These are phyloP conservation scores for Cyrtonyx montezumae DNA, from an alignment of 2,113 vertebrate genomes.

Conservation along the genomic window DNA sequence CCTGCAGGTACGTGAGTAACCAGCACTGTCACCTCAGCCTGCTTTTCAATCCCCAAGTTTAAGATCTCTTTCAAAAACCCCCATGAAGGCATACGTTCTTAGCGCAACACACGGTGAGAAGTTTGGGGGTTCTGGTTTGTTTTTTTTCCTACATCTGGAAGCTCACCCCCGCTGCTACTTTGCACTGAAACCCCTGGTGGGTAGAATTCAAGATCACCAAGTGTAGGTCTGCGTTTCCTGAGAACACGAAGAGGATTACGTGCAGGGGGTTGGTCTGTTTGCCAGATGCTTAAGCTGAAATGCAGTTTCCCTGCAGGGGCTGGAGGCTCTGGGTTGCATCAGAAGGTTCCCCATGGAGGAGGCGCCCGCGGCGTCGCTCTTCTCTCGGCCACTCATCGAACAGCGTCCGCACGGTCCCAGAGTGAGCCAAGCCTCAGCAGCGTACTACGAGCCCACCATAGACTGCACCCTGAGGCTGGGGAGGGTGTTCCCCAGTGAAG, in stretches of 20 bases:
- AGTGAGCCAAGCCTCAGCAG: background rate
- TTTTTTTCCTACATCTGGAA: background rate
- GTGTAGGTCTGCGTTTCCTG: no score
- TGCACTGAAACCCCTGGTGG: background rate
- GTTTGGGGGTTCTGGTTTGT: background rate
- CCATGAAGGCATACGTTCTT: background rate
- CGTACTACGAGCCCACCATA: slow-evolving; percentile 89
- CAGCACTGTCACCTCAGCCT: background rate
- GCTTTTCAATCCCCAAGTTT: background rate
- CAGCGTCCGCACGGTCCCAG: background rate
- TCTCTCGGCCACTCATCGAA: slow-evolving; percentile 64
- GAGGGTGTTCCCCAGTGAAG: slow-evolving; percentile 86
- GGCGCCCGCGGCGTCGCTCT: slow-evolving; percentile 75
- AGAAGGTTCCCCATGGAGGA: slow-evolving; percentile 75
- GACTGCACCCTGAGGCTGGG: slow-evolving; percentile 87
- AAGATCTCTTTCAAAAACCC: background rate
- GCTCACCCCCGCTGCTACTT: no score
- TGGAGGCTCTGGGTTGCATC: slow-evolving; percentile 87
- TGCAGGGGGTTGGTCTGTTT: background rate
- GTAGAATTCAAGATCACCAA: no score
- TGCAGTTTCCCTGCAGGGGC: slow-evolving; percentile 73
- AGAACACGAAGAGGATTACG: no score
- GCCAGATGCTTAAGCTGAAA: background rate
- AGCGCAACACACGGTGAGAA: background rate
- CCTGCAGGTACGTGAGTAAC: slow-evolving; percentile 80